phyloP scores from a whole-genome alignment of 2,888 invertebrate genomes.

The Zygaena filipendulae region DNA sequence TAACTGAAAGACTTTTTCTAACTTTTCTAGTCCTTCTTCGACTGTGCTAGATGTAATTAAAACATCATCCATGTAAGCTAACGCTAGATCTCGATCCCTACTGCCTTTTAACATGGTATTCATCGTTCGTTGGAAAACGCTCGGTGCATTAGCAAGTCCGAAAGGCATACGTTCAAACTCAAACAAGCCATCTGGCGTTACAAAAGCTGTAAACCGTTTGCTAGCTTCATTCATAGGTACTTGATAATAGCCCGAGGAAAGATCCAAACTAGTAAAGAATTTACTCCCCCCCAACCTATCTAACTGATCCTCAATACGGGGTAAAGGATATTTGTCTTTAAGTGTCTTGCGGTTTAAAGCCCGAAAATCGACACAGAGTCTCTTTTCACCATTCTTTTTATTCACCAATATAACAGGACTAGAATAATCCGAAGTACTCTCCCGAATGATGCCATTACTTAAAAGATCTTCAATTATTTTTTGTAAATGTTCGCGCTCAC shows the following conservation, averaged over 20 bases:
- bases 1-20: slow-evolving; percentile 10
- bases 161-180: slow-evolving; percentile 15
- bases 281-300: slow-evolving; percentile 9
- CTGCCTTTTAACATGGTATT: slow-evolving; percentile 2
- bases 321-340: slow-evolving; percentile 14
- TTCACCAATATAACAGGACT: slow-evolving; percentile 11
- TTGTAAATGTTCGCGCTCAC: slow-evolving; percentile 14
- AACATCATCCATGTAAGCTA: slow-evolving; percentile 14
- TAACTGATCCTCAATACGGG: slow-evolving; percentile 15
- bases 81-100: too few species aligned
- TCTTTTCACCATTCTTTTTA: slow-evolving; percentile 18
- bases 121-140: slow-evolving; percentile 7
- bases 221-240: slow-evolving; percentile 6
- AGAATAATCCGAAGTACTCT: slow-evolving; percentile 15
- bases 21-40: slow-evolving; percentile 12
- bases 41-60: slow-evolving; percentile 8
- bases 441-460: slow-evolving; percentile 15
- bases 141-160: slow-evolving; percentile 12
- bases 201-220: slow-evolving; percentile 12
- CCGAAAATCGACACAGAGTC: slow-evolving; percentile 16
- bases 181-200: slow-evolving; percentile 15
- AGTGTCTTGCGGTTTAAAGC: slow-evolving; percentile 14
- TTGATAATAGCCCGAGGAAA: slow-evolving; percentile 11
- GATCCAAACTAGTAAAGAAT: slow-evolving; percentile 11
- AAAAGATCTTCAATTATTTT: slow-evolving; percentile 15